phyloP scores from a whole-genome alignment of 1,140 invertebrate genomes.

The Drosophila ficusphila region DNA sequence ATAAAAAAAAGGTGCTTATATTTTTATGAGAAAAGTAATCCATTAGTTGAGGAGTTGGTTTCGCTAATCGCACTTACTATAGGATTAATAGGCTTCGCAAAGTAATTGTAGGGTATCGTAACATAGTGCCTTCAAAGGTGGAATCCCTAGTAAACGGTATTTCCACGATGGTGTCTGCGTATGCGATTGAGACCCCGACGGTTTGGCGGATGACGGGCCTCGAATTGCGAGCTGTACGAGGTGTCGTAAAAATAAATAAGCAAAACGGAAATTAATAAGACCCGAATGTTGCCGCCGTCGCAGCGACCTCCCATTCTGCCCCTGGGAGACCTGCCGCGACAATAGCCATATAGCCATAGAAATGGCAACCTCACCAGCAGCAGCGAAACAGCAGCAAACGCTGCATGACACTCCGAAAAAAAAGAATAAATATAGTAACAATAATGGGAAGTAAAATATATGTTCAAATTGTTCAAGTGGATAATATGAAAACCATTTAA shows the following conservation, averaged over 20 bases:
- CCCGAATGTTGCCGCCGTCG: constrained; percentile 40
- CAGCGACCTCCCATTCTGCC: constrained; percentile 19
- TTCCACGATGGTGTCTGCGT: constrained; percentile 29
- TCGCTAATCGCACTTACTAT: not conserved
- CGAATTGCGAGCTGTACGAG: constrained; percentile 39
- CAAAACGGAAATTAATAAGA: constrained; percentile 74
- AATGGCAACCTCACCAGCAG: constrained; percentile 19
- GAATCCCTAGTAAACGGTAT: constrained; percentile 21
- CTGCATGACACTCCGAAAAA: too few relatives aligned
- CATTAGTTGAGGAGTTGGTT: too few relatives aligned
- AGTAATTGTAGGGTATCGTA: constrained; percentile 13
- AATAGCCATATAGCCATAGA: constrained; percentile 13
- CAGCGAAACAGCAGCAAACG: constrained; percentile 20
- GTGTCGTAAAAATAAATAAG: constrained; percentile 69
- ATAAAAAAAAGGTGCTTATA: too few relatives aligned
- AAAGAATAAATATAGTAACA: too few relatives aligned
- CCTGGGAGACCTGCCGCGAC: constrained; percentile 41
- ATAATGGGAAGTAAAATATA: too few relatives aligned
- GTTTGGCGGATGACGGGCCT: constrained; percentile 18
- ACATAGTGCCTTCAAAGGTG: constrained; percentile 6
- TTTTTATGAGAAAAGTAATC: too few relatives aligned
- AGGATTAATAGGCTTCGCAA: not conserved
- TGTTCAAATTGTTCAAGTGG: too few relatives aligned
- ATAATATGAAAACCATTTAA: too few relatives aligned
- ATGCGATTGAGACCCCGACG: constrained; percentile 25